phyloP scores from a whole-genome alignment of 2,888 invertebrate species.

The Drosophila ochracea region DNA sequence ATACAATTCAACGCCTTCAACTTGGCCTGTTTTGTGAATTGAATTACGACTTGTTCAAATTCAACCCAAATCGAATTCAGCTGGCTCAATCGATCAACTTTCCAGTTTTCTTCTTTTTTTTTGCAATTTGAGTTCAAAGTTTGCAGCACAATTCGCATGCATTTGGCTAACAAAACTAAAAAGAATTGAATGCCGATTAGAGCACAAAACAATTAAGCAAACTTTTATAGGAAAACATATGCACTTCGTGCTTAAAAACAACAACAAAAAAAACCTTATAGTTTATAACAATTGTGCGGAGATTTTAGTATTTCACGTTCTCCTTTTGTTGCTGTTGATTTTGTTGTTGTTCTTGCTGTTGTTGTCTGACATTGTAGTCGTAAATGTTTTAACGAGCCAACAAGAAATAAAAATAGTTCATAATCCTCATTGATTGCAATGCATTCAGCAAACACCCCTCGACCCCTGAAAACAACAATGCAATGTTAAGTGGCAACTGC shows the following conservation, averaged over 20 bases:
- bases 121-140: background rate
- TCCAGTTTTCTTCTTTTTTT: background rate
- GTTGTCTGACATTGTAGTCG: slow-evolving; percentile 38
- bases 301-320: slow-evolving; percentile 2
- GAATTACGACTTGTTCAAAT: background rate
- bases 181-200: background rate
- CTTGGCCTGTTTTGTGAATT: background rate
- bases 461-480: slow-evolving; percentile 25
- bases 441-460: slow-evolving; percentile 9
- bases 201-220: background rate
- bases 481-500: slow-evolving; percentile 55
- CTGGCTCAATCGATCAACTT: slow-evolving; percentile 5
- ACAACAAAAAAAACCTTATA: background rate
- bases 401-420: slow-evolving; percentile 67
- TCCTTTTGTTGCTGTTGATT: background rate
- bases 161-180: background rate
- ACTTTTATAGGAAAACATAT: background rate
- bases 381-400: slow-evolving; percentile 54
- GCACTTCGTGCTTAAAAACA: background rate
- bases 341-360: slow-evolving; percentile 11
- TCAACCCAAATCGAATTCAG: background rate
- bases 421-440: slow-evolving; percentile 74
- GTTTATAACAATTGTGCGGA: background rate
- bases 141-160: background rate
- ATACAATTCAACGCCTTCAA: background rate